A percentile compares a stretch with the other conserved stretches of the same genome.
phyloP scores from a whole-genome alignment of 2,888 invertebrate genomes.

The Podotricha telesiphe region DNA sequence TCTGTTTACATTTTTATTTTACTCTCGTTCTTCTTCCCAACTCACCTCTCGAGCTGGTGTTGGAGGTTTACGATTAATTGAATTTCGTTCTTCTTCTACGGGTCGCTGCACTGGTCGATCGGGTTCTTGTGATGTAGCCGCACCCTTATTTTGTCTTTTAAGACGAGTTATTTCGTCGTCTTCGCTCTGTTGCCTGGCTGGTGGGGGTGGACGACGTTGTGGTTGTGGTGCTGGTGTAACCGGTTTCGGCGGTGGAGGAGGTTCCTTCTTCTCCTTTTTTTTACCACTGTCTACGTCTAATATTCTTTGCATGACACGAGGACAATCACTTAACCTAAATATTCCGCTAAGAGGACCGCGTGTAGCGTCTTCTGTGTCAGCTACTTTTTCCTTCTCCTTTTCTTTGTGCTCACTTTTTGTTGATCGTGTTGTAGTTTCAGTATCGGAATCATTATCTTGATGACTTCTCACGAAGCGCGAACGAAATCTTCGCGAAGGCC shows the following conservation, averaged over 20 bases:
- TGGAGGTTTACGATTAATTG: constrained; percentile 86
- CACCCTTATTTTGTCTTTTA: constrained; percentile 92
- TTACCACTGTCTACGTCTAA: constrained; percentile 90
- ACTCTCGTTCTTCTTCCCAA: constrained; percentile 83
- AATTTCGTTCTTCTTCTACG: constrained; percentile 84
- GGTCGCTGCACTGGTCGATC: constrained; percentile 81
- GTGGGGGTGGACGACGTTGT: constrained; percentile 83
- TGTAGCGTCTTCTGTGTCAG: constrained; percentile 95
- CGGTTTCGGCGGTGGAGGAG: constrained; percentile 80
- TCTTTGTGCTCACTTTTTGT: constrained; percentile 87
- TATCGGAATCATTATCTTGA: constrained; percentile 90
- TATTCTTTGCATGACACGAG: constrained; percentile 94
- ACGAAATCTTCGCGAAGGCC: constrained; percentile 87
- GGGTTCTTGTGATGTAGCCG: constrained; percentile 85
- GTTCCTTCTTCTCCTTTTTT: constrained; percentile 91
- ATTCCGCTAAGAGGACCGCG: constrained; percentile 94
- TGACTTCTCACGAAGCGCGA: constrained; percentile 87
- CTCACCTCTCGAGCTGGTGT: constrained; percentile 91
- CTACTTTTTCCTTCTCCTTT: constrained; percentile 87
- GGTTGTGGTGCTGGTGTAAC: constrained; percentile 79
- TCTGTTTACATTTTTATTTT: constrained; percentile 51
- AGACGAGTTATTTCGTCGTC: constrained; percentile 94
- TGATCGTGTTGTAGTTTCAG: constrained; percentile 84
- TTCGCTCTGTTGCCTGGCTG: constrained; percentile 92
- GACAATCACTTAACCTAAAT: constrained; percentile 92